Conservation (phyloP, 2,888 invertebrate species). For the Emmelina monodactyla region DNA sequence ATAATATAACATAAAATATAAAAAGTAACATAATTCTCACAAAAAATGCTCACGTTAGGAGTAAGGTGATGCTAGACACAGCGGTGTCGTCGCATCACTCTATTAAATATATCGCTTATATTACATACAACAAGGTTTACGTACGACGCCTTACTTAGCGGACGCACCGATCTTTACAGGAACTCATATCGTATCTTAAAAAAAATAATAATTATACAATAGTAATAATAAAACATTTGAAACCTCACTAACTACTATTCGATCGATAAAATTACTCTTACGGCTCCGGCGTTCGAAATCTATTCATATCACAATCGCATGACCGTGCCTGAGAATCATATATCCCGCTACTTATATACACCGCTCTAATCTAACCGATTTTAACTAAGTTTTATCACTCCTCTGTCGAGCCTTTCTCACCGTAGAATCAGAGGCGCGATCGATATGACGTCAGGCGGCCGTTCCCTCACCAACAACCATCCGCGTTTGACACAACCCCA, state of each 20-base stretch:
- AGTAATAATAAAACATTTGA: conserved; percentile 65
- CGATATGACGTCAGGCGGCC: background rate
- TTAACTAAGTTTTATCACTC: conserved; percentile 25
- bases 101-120: conserved; percentile 50
- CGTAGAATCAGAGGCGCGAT: too few species aligned
- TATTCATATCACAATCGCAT: conserved; percentile 66
- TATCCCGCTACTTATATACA: conserved; percentile 65
- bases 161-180: conserved; percentile 57
- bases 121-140: conserved; percentile 57
- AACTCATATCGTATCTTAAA: conserved; percentile 66
- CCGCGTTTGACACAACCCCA: background rate
- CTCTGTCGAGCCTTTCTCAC: conserved; percentile 25
- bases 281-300: conserved; percentile 62
- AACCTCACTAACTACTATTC: conserved; percentile 65
- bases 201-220: conserved; percentile 45
- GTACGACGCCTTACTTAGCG: conserved; percentile 37
- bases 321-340: conserved; percentile 63
- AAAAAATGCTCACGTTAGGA: conserved; percentile 63
- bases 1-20: conserved; percentile 50
- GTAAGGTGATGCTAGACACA: conserved; percentile 52
- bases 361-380: conserved; percentile 43
- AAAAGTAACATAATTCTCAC: conserved; percentile 63
- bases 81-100: conserved; percentile 28
- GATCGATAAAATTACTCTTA: conserved; percentile 60
- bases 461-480: background rate